A percentile compares a stretch with the other conserved stretches of the same genome.
phyloP scores from a whole-genome alignment of 2,113 vertebrate species.

The Heterocephalus glaber region DNA sequence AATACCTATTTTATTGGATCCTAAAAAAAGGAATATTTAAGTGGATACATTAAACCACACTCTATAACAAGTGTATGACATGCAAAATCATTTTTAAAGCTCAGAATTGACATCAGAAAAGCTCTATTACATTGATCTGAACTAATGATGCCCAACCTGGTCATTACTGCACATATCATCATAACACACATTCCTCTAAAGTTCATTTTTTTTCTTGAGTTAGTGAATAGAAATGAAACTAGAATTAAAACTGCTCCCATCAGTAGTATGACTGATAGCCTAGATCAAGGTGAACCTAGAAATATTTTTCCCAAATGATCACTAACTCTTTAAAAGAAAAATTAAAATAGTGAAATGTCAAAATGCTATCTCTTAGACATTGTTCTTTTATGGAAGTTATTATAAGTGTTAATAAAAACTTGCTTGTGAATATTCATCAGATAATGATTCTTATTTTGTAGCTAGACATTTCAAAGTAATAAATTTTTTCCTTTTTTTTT shows the following conservation, averaged over 20 bases:
- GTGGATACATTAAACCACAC: not conserved
- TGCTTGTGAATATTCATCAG: slow-evolving; percentile 48
- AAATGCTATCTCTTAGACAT: slow-evolving; percentile 52
- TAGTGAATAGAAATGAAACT: slow-evolving; percentile 48
- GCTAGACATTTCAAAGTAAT: slow-evolving; percentile 32
- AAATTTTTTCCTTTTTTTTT: not conserved
- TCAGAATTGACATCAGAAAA: not conserved
- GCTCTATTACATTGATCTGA: slow-evolving; percentile 9
- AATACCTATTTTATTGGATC: not conserved
- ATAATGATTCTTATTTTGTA: slow-evolving; percentile 42
- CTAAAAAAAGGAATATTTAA: not conserved
- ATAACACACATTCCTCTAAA: slow-evolving; percentile 3
- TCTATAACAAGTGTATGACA: not conserved
- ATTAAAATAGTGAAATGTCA: slow-evolving; percentile 57
- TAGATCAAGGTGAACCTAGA: slow-evolving; percentile 65
- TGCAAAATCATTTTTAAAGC: not conserved
- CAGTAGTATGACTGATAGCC: slow-evolving; percentile 51
- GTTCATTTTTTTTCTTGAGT: not conserved
- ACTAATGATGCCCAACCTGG: not conserved
- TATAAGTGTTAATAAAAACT: slow-evolving; percentile 54
- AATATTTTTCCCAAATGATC: slow-evolving; percentile 62
- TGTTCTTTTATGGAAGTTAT: slow-evolving; percentile 28
- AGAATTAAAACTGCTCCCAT: slow-evolving; percentile 27
- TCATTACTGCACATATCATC: not conserved
- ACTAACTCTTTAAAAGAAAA: slow-evolving; percentile 71